Conservation (phyloP, 2,888 invertebrate genomes). For the Halictus quadricinctus region DNA sequence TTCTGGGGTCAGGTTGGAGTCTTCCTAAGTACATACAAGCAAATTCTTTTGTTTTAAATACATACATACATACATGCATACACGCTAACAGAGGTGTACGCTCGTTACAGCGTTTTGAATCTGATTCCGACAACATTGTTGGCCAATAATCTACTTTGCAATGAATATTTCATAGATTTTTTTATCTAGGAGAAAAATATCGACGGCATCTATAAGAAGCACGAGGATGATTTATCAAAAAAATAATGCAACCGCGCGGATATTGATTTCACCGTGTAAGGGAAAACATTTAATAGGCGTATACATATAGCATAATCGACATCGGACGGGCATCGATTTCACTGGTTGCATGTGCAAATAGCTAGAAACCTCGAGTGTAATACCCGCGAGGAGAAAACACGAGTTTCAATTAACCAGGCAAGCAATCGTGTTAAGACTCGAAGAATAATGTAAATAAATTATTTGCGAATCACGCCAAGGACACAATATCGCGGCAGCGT, state of each 20-base stretch:
- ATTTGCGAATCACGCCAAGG: neutral
- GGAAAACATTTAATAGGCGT: slow-evolving; percentile 6
- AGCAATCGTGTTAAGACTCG: neutral
- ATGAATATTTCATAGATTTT: neutral
- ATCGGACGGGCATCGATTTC: slow-evolving; percentile 19
- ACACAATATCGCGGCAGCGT: neutral
- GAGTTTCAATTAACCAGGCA: neutral
- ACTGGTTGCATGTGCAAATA: slow-evolving; percentile 5
- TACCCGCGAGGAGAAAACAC: neutral
- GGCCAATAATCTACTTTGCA: neutral
- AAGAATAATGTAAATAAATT: neutral
- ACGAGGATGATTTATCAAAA: neutral
- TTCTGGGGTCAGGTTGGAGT: slow-evolving; percentile 76
- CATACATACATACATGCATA: neutral
- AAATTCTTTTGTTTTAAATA: neutral
- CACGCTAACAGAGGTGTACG: too few species aligned
- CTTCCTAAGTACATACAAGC: slow-evolving; percentile 68
- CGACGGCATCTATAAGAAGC: neutral
- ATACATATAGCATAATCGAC: neutral
- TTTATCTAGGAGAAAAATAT: neutral
- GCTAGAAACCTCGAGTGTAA: neutral
- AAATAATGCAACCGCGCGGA: neutral
- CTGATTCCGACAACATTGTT: neutral
- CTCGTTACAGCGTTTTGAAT: too few species aligned
- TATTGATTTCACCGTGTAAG: neutral